Base-by-base conservation (phyloP, 2,888 invertebrate species). In the Xestia c-nigrum region DNA sequence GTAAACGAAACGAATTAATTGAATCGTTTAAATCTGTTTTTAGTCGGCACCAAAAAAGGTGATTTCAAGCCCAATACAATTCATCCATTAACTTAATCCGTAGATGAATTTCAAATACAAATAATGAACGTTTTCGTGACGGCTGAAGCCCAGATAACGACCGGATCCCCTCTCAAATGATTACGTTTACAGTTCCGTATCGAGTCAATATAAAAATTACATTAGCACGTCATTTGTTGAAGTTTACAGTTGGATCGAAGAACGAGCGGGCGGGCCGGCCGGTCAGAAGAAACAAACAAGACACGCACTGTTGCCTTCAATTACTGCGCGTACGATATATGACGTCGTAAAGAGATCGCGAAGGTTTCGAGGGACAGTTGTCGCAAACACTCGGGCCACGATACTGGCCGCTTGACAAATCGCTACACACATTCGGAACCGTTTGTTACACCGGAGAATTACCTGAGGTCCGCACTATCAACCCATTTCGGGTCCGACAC, bases 251-350 rank as follows among this genome's bases (percentile, higher is more conserved):
- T 91, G 79, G 87, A 87, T 88, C 79, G 87, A 89, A n/a, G n/a
- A 90, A 91, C 91, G 88, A 91, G 89, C 89, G 87, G 87, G 86
- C 91, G 88, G 91, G 88, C 89, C 87, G 86, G 85, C 87, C 88
- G 85, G 87, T 88, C 85, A 86, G 81, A 89, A 92, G 90, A 90
- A 91, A 90, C 88, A 91, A 91, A 91, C 89, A 91, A 89, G 90
- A 85, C 90, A 92, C 91, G 94, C 91, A 87, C 91, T 90, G 93
- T 84, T 93, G 91, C 85, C 74, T 91, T 91, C 92, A 92, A 92
- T 93, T 92, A 93, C 89, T 73, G 85, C 84, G 79, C 85, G 84
- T 88, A 88, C 90, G 85, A 88, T 91, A 91, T 90, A 90, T 84
- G 88, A 88, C 86, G 88, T 89, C 91, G 90, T 93, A 93, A 92